phyloP scores from a whole-genome alignment of 2,113 vertebrate genomes.

The Cyprinodon variegatus region DNA sequence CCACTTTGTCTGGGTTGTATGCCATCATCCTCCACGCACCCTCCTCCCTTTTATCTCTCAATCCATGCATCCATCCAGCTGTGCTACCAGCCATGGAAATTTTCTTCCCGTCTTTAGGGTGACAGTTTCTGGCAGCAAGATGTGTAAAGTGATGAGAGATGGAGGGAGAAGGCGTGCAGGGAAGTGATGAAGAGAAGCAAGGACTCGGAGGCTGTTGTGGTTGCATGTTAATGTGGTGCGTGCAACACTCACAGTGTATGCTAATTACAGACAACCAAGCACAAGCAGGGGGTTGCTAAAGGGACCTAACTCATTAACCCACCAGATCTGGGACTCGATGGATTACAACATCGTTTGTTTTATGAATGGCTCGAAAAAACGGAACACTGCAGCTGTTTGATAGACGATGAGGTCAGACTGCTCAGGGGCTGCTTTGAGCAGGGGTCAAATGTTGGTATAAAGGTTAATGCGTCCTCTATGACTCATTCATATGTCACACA shows the following conservation, averaged over 20 bases:
- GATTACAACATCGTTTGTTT: conserved; percentile 22
- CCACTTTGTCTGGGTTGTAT: conserved; percentile 35
- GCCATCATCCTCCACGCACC: conserved; percentile 36
- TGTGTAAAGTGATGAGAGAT: conserved; percentile 35
- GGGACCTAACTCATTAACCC: conserved; percentile 51
- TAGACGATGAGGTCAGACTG: conserved; percentile 51
- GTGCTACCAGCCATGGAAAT: conserved; percentile 26
- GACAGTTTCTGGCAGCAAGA: conserved; percentile 17
- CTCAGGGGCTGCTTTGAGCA: conserved; percentile 35
- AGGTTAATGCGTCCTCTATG: conserved; percentile 41
- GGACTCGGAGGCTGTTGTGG: conserved; percentile 31
- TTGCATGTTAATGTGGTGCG: conserved; percentile 30
- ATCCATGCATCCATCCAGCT: conserved; percentile 19
- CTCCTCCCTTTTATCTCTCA: conserved; percentile 17
- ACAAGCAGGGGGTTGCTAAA: conserved; percentile 26
- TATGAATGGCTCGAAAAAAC: conserved; percentile 12
- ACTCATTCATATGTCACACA: conserved; percentile 18
- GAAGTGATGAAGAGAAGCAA: conserved; percentile 36
- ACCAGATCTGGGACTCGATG: conserved; percentile 28
- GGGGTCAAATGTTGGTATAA: conserved; percentile 47
- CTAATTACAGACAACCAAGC: conserved; percentile 31
- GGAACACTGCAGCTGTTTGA: conserved; percentile 1
- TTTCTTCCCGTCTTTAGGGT: conserved; percentile 30
- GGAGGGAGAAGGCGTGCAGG: conserved; percentile 10
- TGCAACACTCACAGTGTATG: not conserved